Conservation (phyloP, 2,888 invertebrate genomes). For the Argyra leucocephala region DNA sequence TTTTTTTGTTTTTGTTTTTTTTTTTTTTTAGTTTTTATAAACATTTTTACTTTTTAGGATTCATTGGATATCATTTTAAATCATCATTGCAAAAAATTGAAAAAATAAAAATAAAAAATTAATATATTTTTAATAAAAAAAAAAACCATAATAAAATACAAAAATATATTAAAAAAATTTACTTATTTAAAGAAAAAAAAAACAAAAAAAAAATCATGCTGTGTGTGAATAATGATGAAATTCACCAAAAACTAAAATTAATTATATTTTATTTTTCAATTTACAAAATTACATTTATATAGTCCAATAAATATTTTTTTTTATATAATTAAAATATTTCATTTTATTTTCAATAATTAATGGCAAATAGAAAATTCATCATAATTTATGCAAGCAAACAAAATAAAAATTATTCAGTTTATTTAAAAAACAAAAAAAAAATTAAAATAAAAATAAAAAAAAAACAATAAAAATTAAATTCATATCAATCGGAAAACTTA, state of each 20-base stretch:
- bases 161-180: too few species aligned
- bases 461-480: neutral
- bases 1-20: too few species aligned
- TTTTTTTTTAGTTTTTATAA: too few species aligned
- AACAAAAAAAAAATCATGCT: constrained; percentile 1
- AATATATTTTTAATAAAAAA: too few species aligned
- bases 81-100: constrained; percentile 13
- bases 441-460: neutral
- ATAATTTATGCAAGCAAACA: constrained; percentile 10
- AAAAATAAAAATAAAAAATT: too few species aligned
- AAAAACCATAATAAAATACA: too few species aligned
- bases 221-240: constrained; percentile 13
- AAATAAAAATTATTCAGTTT: neutral
- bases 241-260: neutral
- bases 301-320: too few species aligned
- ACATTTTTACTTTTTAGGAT: constrained; percentile 9
- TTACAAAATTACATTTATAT: too few species aligned
- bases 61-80: constrained; percentile 11
- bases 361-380: constrained; percentile 5
- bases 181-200: too few species aligned
- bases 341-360: neutral
- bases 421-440: neutral
- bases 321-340: too few species aligned
- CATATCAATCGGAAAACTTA: neutral
- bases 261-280: neutral